Conservation (phyloP, 1,140 invertebrate genomes). For the Mizuhopecten yessoensis region DNA sequence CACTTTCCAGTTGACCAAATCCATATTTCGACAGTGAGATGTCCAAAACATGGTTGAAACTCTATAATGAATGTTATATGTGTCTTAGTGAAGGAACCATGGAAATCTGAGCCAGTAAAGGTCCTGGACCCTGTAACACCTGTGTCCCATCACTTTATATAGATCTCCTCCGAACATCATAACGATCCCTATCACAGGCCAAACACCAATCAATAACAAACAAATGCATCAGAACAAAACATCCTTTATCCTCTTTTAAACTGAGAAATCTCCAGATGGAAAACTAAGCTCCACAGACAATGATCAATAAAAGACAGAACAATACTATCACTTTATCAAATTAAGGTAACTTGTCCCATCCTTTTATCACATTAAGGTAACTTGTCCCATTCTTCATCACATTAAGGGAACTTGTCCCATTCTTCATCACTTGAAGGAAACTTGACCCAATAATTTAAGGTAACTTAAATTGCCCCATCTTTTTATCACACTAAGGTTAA, state of each 20-base stretch:
- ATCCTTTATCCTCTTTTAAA: conserved; percentile 9
- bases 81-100: no score
- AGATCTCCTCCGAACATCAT: background rate
- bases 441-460: no score
- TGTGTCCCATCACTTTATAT: background rate
- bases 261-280: background rate
- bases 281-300: background rate
- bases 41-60: no score
- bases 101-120: background rate
- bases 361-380: background rate
- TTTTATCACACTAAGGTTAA: background rate
- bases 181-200: background rate
- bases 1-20: no score
- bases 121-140: background rate
- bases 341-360: background rate
- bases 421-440: no score
- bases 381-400: no score
- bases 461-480: no score
- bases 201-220: background rate
- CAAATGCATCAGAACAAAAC: conserved; percentile 3
- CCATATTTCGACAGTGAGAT: no score
- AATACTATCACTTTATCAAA: background rate
- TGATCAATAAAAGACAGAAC: background rate
- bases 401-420: no score
- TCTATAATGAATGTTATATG: no score